These are phyloP conservation scores for Sceloporus undulatus DNA, from an alignment of 2,113 vertebrate genomes.

Conservation along the genomic window DNA sequence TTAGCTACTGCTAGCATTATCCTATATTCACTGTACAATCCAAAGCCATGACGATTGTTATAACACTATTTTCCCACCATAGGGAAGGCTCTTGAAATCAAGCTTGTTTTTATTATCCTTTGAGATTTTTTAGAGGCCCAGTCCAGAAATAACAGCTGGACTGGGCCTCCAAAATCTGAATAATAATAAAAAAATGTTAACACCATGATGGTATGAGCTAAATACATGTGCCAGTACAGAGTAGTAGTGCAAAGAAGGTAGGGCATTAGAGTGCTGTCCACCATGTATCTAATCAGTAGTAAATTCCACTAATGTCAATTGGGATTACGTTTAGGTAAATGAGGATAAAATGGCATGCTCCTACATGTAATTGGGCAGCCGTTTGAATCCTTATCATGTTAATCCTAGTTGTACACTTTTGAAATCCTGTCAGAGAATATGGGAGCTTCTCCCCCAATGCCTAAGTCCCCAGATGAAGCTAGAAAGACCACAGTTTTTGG, in stretches of 20 bases:
- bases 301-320: not conserved
- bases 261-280: too few relatives aligned
- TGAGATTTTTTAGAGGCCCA: not conserved
- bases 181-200: not conserved
- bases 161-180: not conserved
- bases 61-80: not conserved
- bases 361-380: too few relatives aligned
- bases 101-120: not conserved
- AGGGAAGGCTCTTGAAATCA: not conserved
- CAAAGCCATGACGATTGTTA: not conserved
- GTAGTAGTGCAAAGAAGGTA: too few relatives aligned
- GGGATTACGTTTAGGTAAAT: too few relatives aligned
- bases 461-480: not conserved
- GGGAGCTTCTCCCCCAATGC: not conserved
- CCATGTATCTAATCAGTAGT: not conserved
- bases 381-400: not conserved
- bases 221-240: not conserved
- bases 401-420: not conserved
- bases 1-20: not conserved
- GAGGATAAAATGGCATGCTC: not conserved
- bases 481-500: not conserved
- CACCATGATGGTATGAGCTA: not conserved
- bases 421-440: not conserved
- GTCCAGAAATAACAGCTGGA: not conserved
- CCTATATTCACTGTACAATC: not conserved